These are phyloP conservation scores for Octodon degus DNA, from an alignment of 2,113 vertebrate genomes.

Conservation along the genomic window DNA sequence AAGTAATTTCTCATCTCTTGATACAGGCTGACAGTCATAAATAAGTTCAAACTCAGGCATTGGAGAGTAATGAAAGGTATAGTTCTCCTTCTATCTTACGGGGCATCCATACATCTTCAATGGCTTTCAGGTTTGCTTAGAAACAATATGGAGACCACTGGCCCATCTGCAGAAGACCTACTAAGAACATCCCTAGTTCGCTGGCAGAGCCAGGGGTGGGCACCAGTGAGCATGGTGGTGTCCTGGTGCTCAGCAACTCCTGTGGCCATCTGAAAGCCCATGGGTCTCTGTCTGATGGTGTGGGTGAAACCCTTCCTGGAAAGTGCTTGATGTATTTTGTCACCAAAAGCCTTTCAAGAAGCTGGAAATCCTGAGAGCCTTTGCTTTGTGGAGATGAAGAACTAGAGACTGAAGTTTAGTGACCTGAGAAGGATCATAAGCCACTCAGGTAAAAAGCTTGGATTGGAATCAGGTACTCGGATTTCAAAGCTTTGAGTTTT, in stretches of 20 bases:
- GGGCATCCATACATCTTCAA: not conserved
- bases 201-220: not conserved
- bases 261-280: not conserved
- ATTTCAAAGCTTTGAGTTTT: not conserved
- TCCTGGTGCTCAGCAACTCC: not conserved
- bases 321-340: not conserved
- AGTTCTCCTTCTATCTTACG: not conserved
- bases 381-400: not conserved
- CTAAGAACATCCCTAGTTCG: rapidly evolving
- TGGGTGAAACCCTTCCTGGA: not conserved
- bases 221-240: not conserved
- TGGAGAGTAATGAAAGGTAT: not conserved
- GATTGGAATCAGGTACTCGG: not conserved
- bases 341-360: not conserved
- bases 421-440: not conserved
- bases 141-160: not conserved
- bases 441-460: not conserved
- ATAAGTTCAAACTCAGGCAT: not conserved
- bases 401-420: not conserved
- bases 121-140: not conserved
- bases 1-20: not conserved
- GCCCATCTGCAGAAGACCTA: not conserved
- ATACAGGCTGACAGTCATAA: not conserved
- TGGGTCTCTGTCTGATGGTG: too few species aligned
- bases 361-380: not conserved